Percentiles rank a stretch among this genome's conserved stretches.
phyloP scores from a whole-genome alignment of 2,113 vertebrate species.

The Ardeotis arabs region DNA sequence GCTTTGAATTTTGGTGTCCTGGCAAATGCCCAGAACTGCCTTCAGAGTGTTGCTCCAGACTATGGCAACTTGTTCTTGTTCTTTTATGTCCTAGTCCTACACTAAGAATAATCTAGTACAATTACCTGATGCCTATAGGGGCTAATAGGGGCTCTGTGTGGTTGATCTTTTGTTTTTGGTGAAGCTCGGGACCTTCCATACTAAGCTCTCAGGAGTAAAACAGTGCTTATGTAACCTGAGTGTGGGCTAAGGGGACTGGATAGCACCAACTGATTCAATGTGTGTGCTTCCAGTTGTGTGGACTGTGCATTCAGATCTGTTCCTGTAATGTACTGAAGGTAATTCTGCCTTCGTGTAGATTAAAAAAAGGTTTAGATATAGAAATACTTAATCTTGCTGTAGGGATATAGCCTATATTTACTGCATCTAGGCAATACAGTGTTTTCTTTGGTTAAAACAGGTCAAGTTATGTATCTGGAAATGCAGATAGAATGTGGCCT shows the following conservation, averaged over 20 bases:
- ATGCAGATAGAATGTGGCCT: neutral
- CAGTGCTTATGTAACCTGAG: neutral
- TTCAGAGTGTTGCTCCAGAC: neutral
- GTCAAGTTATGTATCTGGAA: neutral
- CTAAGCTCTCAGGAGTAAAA: neutral
- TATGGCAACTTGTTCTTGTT: neutral
- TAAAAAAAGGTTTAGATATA: neutral
- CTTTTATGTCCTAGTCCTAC: neutral
- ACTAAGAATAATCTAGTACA: neutral
- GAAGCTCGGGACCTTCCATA: neutral
- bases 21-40: neutral
- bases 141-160: neutral
- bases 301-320: neutral
- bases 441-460: neutral
- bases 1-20: neutral
- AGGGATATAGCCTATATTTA: neutral
- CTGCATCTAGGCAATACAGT: neutral
- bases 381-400: neutral
- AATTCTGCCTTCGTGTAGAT: neutral
- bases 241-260: neutral
- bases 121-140: fast-evolving
- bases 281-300: neutral
- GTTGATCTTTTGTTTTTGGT: neutral
- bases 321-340: neutral
- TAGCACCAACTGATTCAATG: neutral